Evolutionary conservation across 2,888 invertebrate genomes (phyloP), one percentile per base, ranked within the genome.

Genomic region (Dendrolimus houi): DNA sequence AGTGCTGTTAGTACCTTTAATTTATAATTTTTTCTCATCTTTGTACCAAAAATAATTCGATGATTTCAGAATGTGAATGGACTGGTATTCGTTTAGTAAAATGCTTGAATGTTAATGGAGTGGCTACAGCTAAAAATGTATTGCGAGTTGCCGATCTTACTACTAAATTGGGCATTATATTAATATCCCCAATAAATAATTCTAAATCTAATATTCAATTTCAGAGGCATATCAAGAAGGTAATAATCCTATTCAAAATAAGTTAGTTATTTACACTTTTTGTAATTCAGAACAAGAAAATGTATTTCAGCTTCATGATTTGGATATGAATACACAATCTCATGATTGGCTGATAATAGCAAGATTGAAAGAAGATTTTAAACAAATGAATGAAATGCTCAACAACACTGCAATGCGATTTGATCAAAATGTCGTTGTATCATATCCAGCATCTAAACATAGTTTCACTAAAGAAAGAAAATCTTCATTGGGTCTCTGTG

Each of bases 81-180:
- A 75, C 74, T n/a, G 69, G 72, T 7, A 54, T 83, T 7, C 75
- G 79, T 8, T 68, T 89, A 7, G 68, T 81, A n/a, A 90, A 89
- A 69, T 90, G 89, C 60, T 58, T 90, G 54, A 72, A 74, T 53
- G 66, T 87, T n/a, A 88, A 89, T 58, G 87, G 87, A 12, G 69
- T 90, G 12, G 86, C 80, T 1, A 69, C 83, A 2, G 73, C 81
- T 1, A 57, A 71, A 13, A 74, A 81, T 56, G 64, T 72, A 8
- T 57, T 64, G 10, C 61, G 60, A 9, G 71, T 61, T 53, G 62
- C 75, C 14, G 68, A 70, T 0, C 17, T 80, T 3, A 63, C 58
- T 1, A 63, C 70, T 1, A 66, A 70, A 17, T 66, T 87, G 0
- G 90, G 87, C 1, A 64, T 88, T 2, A 65, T 85, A 2, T 63